A percentile compares a stretch with the other conserved stretches of the same genome.
phyloP scores from a whole-genome alignment of 2,113 vertebrate genomes.

The Nycticorax nycticorax region DNA sequence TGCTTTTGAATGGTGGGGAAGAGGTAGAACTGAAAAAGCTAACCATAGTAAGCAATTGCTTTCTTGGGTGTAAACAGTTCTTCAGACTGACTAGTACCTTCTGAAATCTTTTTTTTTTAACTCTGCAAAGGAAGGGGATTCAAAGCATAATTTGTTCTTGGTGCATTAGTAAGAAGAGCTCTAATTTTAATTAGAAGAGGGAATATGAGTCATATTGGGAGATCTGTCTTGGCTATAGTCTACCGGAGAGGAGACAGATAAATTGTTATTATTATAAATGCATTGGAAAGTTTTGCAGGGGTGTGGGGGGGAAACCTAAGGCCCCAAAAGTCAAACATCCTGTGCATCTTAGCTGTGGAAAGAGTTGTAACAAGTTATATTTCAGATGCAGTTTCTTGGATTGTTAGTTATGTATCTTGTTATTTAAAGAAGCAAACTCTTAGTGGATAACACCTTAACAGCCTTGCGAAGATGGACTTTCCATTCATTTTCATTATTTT shows the following conservation, averaged over 20 bases:
- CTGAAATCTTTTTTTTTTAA: background rate
- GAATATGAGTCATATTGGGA: background rate
- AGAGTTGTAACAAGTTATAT: background rate
- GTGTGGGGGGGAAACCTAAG: fast-evolving
- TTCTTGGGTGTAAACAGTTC: background rate
- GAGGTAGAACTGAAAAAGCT: background rate
- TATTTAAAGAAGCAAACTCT: background rate
- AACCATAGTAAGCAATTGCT: background rate
- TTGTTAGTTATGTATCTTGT: background rate
- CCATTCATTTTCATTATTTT: background rate
- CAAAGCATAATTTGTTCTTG: background rate
- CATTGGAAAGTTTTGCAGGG: background rate
- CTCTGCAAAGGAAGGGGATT: background rate
- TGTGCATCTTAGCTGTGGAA: background rate
- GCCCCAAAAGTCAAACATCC: background rate
- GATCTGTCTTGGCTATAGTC: background rate
- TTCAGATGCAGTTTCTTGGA: background rate
- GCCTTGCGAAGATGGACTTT: background rate
- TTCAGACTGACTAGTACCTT: background rate
- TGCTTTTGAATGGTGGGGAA: background rate
- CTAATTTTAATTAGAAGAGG: background rate
- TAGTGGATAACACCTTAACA: background rate
- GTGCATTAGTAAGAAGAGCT: background rate
- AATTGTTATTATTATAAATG: background rate
- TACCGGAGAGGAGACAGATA: background rate